A percentile compares a stretch with the other conserved stretches of the same genome.
These are phyloP conservation scores for Pantelozetes paolii DNA, from an alignment of 2,888 invertebrate genomes.

Conservation along the genomic window DNA sequence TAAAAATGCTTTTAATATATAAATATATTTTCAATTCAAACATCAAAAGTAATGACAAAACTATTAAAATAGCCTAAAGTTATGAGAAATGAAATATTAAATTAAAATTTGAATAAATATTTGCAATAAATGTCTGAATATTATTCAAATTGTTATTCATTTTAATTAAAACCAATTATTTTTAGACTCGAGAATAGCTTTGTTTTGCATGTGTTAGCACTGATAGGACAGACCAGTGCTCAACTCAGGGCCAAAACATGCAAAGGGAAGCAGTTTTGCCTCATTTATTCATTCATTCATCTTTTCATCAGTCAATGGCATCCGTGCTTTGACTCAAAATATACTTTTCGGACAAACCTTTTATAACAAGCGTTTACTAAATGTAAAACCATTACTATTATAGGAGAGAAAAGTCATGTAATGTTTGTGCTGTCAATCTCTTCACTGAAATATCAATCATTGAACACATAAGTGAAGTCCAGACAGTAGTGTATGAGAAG, in stretches of 20 bases:
- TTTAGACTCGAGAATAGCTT: too few relatives aligned
- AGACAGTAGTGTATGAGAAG: conserved; percentile 7
- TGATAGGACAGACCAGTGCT: too few relatives aligned
- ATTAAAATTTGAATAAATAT: background rate
- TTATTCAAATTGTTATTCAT: too few relatives aligned
- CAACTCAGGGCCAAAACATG: background rate
- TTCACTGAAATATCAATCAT: conserved; percentile 15
- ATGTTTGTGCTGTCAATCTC: conserved; percentile 9
- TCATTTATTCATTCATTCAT: conserved; percentile 15
- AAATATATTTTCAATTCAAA: too few relatives aligned
- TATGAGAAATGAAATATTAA: background rate
- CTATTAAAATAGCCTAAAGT: background rate
- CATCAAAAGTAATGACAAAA: too few relatives aligned
- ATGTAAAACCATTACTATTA: background rate
- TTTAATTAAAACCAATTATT: too few relatives aligned
- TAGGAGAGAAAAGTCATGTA: background rate
- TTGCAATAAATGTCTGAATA: background rate
- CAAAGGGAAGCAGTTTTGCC: background rate
- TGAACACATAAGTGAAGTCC: conserved; percentile 1
- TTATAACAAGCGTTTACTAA: background rate
- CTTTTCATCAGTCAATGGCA: conserved; percentile 2
- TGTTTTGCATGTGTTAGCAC: too few relatives aligned
- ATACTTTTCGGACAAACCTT: background rate
- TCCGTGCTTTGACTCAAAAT: background rate
- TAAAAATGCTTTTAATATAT: too few relatives aligned